Conservation (phyloP, 2,797 vertebrate species). For the Phoxinus dragarum region DNA sequence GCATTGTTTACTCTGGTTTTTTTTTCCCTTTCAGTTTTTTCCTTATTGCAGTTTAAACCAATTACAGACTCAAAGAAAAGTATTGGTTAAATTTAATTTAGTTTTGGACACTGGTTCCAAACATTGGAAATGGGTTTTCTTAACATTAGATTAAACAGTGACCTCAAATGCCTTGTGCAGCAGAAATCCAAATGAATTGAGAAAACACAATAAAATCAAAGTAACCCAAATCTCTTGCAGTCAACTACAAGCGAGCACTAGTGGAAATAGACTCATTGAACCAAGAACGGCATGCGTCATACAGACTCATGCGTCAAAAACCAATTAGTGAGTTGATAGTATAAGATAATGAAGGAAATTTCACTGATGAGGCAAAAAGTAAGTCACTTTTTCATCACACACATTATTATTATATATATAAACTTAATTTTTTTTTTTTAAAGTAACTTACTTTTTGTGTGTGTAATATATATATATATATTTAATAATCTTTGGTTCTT, state of each 20-base stretch:
- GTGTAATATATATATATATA: too few relatives aligned
- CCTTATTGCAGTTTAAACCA: slow-evolving; percentile 26
- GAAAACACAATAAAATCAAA: slow-evolving; percentile 1
- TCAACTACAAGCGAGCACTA: background rate
- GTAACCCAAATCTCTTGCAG: background rate
- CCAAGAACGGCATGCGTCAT: background rate
- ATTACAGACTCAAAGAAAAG: background rate
- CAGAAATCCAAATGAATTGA: background rate
- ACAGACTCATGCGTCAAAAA: background rate
- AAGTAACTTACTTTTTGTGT: too few relatives aligned
- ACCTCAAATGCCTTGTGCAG: slow-evolving; percentile 12
- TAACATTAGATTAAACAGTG: slow-evolving; percentile 10
- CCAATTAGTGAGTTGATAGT: background rate
- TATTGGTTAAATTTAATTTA: background rate
- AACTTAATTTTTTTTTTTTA: too few relatives aligned
- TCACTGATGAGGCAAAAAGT: background rate
- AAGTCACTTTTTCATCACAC: background rate
- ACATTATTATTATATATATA: background rate
- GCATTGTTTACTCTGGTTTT: slow-evolving; percentile 17
- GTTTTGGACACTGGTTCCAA: background rate
- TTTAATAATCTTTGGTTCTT: too few relatives aligned
- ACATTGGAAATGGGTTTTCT: slow-evolving; percentile 5
- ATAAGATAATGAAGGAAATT: background rate
- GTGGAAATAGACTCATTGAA: background rate
- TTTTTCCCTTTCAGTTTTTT: background rate